These are phyloP conservation scores for Megaleporinus macrocephalus DNA, from an alignment of 2,113 vertebrate genomes.

Conservation along the genomic window DNA sequence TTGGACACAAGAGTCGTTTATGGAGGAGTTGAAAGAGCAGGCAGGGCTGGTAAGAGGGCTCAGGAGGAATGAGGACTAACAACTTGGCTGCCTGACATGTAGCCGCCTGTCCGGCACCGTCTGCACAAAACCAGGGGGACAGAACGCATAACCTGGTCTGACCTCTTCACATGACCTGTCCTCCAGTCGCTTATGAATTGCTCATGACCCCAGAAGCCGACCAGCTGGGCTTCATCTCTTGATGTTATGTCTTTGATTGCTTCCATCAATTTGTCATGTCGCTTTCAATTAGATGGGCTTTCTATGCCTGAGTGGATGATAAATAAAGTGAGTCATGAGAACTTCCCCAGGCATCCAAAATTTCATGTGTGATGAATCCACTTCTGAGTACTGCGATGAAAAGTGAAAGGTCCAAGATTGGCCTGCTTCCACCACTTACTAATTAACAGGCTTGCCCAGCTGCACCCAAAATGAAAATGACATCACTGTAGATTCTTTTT, in stretches of 20 bases:
- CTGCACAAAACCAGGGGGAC: neutral
- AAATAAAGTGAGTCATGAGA: conserved; percentile 19
- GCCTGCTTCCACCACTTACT: neutral
- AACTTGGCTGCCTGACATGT: neutral
- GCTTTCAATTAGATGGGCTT: neutral
- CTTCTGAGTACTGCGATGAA: neutral
- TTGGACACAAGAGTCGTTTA: neutral
- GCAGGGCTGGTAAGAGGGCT: neutral
- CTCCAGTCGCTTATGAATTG: neutral
- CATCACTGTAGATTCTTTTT: conserved; percentile 12
- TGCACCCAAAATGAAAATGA: conserved; percentile 18
- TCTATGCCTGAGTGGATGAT: neutral
- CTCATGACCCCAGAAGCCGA: neutral
- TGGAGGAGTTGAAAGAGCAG: neutral
- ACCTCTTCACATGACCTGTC: conserved; percentile 10
- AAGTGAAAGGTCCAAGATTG: conserved; percentile 9
- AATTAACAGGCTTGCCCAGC: neutral
- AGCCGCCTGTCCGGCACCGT: conserved; percentile 3
- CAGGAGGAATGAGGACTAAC: neutral
- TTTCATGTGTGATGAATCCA: neutral
- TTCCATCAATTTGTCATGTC: conserved; percentile 29
- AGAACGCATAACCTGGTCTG: neutral
- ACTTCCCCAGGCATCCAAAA: neutral
- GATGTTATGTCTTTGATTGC: neutral
- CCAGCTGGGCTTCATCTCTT: neutral